Evolutionary conservation across 2,113 vertebrate genomes (phyloP).

Genomic region (Burhinus bistriatus): DNA sequence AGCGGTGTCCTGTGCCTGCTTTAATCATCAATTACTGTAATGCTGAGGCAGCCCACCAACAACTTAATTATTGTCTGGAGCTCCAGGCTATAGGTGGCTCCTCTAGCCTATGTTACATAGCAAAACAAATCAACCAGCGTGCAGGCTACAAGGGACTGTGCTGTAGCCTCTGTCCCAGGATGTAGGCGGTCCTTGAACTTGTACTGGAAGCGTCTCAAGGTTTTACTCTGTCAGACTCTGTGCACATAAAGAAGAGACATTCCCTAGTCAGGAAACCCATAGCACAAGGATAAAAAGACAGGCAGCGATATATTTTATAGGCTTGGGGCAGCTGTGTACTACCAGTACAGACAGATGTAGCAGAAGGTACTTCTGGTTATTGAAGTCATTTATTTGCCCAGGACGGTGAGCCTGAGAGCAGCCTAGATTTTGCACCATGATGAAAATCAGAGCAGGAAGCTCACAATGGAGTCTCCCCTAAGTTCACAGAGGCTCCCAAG

Average conservation of each 20-base stretch:
- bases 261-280: neutral
- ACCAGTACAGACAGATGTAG: neutral
- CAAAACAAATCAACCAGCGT: neutral
- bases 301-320: neutral
- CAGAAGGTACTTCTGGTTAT: neutral
- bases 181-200: rapidly evolving
- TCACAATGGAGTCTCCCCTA: neutral
- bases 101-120: neutral
- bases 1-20: neutral
- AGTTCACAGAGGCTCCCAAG: neutral
- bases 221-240: neutral
- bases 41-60: constrained; percentile 3
- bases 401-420: rapidly evolving
- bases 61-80: neutral
- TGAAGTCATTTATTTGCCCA: neutral
- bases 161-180: neutral
- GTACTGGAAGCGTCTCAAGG: neutral
- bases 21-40: constrained; percentile 22
- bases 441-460: neutral
- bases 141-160: neutral
- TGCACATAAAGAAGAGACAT: neutral
- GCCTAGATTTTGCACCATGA: neutral
- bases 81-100: neutral
- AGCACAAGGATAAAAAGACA: neutral
- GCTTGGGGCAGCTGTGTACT: neutral